Percentiles rank a stretch among this genome's conserved stretches.
Conservation (phyloP, 2,888 invertebrate species). For the Temnothorax ravouxi region DNA sequence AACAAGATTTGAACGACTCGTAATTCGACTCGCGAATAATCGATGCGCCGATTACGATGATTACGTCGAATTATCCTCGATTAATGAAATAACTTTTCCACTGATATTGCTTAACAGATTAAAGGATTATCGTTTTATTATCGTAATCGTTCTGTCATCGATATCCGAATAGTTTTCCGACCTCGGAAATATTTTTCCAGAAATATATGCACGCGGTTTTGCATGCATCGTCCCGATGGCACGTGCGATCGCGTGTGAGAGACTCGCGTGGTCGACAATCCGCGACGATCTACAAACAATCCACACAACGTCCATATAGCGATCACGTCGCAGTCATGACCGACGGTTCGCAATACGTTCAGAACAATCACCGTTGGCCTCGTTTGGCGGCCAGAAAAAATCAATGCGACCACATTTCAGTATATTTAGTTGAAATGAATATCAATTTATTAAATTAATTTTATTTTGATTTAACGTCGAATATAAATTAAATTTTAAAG, state of each 20-base stretch:
- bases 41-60: neutral
- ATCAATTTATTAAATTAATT: neutral
- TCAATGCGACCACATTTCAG: neutral
- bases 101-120: neutral
- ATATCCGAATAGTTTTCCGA: neutral
- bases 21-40: slow-evolving; percentile 13
- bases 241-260: slow-evolving; percentile 43
- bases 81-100: neutral
- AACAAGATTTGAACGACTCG: slow-evolving; percentile 9
- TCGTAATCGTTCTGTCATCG: neutral
- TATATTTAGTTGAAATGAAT: no score
- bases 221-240: neutral
- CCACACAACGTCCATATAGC: neutral
- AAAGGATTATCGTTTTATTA: neutral
- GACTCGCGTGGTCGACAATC: slow-evolving; percentile 59
- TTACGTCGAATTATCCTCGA: neutral
- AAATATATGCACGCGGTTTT: slow-evolving; percentile 11
- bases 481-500: neutral
- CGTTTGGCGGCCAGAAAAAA: slow-evolving; percentile 40
- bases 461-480: neutral
- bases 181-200: neutral
- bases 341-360: slow-evolving; percentile 6
- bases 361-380: slow-evolving; percentile 12
- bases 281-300: slow-evolving; percentile 35
- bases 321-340: slow-evolving; percentile 35